Conservation (phyloP, 2,888 invertebrate species). For the Cenopis cana region DNA sequence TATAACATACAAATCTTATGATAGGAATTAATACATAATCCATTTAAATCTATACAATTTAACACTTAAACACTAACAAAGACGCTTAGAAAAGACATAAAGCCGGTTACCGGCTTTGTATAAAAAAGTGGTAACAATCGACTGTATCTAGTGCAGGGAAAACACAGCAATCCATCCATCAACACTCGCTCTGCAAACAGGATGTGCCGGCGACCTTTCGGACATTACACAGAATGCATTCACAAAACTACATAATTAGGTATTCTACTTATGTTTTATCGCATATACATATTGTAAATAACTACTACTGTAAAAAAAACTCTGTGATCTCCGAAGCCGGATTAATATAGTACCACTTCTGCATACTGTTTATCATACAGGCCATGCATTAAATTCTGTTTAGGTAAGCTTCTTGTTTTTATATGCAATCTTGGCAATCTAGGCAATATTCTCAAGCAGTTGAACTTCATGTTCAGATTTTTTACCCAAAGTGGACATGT, state of each 20-base stretch:
- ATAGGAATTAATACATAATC: not conserved
- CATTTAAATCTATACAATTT: not conserved
- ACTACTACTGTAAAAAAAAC: no score
- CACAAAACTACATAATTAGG: not conserved
- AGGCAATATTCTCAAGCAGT: no score
- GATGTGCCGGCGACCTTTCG: conserved; percentile 41
- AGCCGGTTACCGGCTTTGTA: conserved; percentile 4
- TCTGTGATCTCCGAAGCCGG: no score
- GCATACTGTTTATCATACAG: no score
- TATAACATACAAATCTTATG: no score
- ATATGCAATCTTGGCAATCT: no score
- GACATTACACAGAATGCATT: conserved; percentile 23
- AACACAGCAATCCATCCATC: conserved; percentile 54
- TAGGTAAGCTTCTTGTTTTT: no score
- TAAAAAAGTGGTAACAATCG: conserved; percentile 35
- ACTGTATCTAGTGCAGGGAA: conserved; percentile 48
- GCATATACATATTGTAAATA: no score
- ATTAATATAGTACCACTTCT: no score
- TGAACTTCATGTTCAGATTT: no score
- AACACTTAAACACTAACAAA: conserved; percentile 10
- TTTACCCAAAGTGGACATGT: no score
- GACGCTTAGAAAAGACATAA: conserved; percentile 9
- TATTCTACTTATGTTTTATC: not conserved
- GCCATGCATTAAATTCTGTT: no score
- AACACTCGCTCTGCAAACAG: conserved; percentile 55